phyloP scores from a whole-genome alignment of 1,140 invertebrate species.

The Phortica variegata region DNA sequence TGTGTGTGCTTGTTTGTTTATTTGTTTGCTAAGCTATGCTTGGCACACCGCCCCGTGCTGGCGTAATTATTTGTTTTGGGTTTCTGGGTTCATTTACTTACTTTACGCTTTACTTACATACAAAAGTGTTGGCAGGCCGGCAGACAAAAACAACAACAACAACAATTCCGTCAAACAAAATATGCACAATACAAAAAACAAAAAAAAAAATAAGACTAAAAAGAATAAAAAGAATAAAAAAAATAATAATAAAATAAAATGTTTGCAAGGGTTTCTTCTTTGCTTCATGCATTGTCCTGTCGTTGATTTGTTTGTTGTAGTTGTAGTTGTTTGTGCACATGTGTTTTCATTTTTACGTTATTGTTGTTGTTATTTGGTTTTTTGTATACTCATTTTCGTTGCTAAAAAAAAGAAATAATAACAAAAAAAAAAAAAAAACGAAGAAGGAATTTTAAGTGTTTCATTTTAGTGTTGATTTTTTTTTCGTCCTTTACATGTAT shows the following conservation, averaged over 20 bases:
- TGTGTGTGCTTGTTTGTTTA: background rate
- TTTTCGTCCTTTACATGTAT: slow-evolving; percentile 22
- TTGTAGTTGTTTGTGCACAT: slow-evolving; percentile 40
- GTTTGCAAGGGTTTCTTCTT: slow-evolving; percentile 26
- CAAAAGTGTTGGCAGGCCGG: no score
- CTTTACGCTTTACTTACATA: no score
- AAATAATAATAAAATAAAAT: slow-evolving; percentile 25
- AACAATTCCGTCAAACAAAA: no score
- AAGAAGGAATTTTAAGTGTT: slow-evolving; percentile 30
- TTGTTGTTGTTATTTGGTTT: slow-evolving; percentile 49
- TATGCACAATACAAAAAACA: slow-evolving; percentile 29
- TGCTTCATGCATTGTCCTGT: slow-evolving; percentile 19
- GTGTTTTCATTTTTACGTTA: slow-evolving; percentile 54
- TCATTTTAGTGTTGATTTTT: slow-evolving; percentile 22
- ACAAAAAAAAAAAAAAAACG: slow-evolving; percentile 18
- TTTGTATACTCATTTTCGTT: no score
- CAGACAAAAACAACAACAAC: no score
- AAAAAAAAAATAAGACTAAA: slow-evolving; percentile 16
- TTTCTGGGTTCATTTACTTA: slow-evolving; percentile 52
- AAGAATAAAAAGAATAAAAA: slow-evolving; percentile 20
- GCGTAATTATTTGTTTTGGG: slow-evolving; percentile 52
- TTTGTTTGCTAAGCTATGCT: slow-evolving; percentile 3
- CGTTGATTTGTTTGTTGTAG: background rate
- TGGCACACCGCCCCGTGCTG: background rate
- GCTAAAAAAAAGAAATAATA: slow-evolving; percentile 23